Conservation (phyloP, 2,113 vertebrate genomes). For the Trinectes maculatus region DNA sequence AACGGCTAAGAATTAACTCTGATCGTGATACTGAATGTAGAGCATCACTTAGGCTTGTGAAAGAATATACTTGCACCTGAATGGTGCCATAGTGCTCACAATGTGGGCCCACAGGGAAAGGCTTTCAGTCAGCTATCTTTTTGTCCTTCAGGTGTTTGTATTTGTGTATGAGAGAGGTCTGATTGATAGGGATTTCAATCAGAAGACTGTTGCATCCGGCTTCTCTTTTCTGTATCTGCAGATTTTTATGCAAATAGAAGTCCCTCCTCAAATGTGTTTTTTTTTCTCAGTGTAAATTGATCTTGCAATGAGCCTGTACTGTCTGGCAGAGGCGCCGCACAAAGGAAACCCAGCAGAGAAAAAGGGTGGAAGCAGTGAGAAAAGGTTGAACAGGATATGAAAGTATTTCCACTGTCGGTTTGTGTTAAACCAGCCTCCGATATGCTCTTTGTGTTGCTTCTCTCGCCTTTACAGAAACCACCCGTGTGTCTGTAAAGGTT, state of each 20-base stretch:
- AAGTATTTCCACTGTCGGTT: conserved; percentile 75
- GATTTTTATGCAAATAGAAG: conserved; percentile 52
- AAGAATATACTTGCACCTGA: conserved; percentile 52
- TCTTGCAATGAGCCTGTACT: conserved; percentile 48
- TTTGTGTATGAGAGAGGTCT: conserved; percentile 56
- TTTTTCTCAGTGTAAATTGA: conserved; percentile 56
- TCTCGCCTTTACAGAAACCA: conserved; percentile 78
- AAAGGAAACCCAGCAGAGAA: conserved; percentile 58
- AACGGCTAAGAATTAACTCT: conserved; percentile 61
- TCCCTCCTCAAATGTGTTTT: conserved; percentile 37
- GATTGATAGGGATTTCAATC: conserved; percentile 65
- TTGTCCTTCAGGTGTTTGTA: conserved; percentile 63
- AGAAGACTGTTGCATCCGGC: conserved; percentile 37
- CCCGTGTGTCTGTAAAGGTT: conserved; percentile 72
- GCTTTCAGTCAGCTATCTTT: conserved; percentile 51
- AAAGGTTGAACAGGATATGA: conserved; percentile 47
- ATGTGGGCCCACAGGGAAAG: conserved; percentile 50
- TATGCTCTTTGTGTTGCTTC: conserved; percentile 74
- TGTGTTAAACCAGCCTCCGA: conserved; percentile 69
- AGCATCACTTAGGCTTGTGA: conserved; percentile 44
- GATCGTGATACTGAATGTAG: conserved; percentile 59
- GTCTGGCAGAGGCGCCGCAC: conserved; percentile 25
- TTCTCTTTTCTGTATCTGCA: conserved; percentile 46
- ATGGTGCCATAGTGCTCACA: conserved; percentile 43
- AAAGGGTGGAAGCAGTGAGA: conserved; percentile 34